Percentiles rank a stretch among this genome's conserved stretches.
Conservation (phyloP, 2,797 vertebrate genomes). For the Schizopygopsis malacanthus region DNA sequence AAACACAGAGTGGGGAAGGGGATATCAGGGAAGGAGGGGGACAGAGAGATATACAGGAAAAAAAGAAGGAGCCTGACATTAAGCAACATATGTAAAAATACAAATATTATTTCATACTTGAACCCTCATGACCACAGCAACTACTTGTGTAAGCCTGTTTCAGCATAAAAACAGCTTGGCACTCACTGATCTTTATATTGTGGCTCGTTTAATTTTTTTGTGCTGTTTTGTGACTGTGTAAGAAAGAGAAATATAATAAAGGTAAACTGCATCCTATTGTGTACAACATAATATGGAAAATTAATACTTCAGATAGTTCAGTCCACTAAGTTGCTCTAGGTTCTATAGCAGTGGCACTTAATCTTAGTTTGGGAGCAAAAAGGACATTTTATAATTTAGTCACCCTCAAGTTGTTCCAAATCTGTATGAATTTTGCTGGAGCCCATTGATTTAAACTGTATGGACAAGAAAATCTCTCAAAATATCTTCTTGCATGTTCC, state of each 20-base stretch:
- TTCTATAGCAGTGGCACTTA: background rate
- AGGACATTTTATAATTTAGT: background rate
- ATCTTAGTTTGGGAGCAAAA: background rate
- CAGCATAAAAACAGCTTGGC: background rate
- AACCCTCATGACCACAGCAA: background rate
- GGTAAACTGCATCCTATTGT: background rate
- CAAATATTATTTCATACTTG: background rate
- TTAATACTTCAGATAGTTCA: background rate
- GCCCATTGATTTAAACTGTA: no score
- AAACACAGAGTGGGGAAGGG: constrained; percentile 56
- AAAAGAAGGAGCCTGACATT: constrained; percentile 56
- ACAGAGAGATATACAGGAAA: constrained; percentile 26
- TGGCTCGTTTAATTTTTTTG: background rate
- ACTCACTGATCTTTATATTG: background rate
- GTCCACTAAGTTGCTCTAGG: background rate
- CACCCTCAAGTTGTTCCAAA: background rate
- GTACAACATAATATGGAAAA: background rate
- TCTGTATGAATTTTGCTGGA: background rate
- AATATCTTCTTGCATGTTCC: background rate
- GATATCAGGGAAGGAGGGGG: constrained; percentile 26
- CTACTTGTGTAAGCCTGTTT: background rate
- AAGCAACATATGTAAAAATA: constrained; percentile 46
- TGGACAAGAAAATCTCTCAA: background rate
- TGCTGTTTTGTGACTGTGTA: background rate
- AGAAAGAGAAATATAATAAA: background rate